Evolutionary conservation across 2,888 invertebrate genomes (phyloP).

Genomic region (Morinoia aosen): DNA sequence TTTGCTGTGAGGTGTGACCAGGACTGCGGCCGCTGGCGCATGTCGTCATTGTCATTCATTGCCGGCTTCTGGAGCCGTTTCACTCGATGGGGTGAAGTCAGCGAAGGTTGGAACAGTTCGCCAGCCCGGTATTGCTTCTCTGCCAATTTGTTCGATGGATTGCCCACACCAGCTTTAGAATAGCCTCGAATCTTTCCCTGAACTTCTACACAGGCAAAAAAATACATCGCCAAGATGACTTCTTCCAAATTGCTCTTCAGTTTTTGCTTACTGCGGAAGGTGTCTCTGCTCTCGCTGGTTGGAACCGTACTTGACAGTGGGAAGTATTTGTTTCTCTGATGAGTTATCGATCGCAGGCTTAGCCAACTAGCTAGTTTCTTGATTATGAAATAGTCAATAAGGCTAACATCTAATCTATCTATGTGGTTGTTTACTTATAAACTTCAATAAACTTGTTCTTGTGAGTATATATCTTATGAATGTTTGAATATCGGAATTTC

Average conservation of each 20-base stretch:
- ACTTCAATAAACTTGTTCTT: too few relatives aligned
- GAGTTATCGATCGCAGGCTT: too few relatives aligned
- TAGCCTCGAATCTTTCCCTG: background rate
- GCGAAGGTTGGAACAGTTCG: background rate
- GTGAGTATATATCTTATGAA: too few relatives aligned
- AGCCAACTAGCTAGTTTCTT: too few relatives aligned
- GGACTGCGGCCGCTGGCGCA: background rate
- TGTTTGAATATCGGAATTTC: too few relatives aligned
- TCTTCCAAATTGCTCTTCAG: background rate
- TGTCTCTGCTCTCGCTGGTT: background rate
- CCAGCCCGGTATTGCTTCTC: background rate
- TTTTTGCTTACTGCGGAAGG: background rate
- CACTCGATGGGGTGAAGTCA: slow-evolving; percentile 48
- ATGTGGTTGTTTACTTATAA: too few relatives aligned
- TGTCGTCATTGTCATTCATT: slow-evolving; percentile 50
- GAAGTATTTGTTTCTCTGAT: too few relatives aligned
- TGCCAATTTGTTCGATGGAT: slow-evolving; percentile 50
- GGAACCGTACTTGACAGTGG: background rate
- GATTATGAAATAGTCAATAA: too few relatives aligned
- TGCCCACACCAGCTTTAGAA: slow-evolving; percentile 42
- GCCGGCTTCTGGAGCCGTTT: background rate
- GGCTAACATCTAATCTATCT: too few relatives aligned
- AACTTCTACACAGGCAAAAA: background rate
- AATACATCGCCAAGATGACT: background rate
- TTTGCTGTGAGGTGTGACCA: background rate